Evolutionary conservation across 2,113 vertebrate genomes (phyloP).

Genomic region (Collichthys lucidus): DNA sequence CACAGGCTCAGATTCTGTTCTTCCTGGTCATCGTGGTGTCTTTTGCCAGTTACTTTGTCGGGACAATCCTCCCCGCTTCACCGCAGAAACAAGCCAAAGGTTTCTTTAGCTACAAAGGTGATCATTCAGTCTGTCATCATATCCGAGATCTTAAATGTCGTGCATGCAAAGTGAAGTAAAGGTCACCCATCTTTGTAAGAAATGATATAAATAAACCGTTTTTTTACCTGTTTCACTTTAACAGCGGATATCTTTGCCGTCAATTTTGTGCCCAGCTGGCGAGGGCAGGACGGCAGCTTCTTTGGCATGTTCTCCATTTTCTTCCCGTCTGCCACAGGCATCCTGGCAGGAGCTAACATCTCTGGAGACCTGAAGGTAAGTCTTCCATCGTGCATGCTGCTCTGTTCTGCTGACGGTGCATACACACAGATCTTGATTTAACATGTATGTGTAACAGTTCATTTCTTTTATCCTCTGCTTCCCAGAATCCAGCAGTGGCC

Average conservation of each 20-base stretch:
- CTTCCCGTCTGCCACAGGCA: slow-evolving; percentile 96
- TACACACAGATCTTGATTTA: not conserved
- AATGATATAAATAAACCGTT: not conserved
- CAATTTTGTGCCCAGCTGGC: slow-evolving; percentile 93
- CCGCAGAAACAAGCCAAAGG: slow-evolving; percentile 92
- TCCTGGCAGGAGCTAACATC: slow-evolving; percentile 98
- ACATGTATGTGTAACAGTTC: too few species aligned
- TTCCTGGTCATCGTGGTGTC: slow-evolving; percentile 97
- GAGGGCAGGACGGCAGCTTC: slow-evolving; percentile 90
- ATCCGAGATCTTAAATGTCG: not conserved
- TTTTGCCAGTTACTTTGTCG: slow-evolving; percentile 93
- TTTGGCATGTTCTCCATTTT: slow-evolving; percentile 99
- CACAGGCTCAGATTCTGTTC: slow-evolving; percentile 94
- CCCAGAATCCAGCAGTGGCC: slow-evolving; percentile 91
- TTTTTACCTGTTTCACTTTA: slow-evolving; percentile 20
- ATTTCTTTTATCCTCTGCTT: not conserved
- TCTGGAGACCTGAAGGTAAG: slow-evolving; percentile 95
- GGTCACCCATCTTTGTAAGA: not conserved
- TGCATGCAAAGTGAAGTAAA: not conserved
- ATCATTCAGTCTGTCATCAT: not conserved
- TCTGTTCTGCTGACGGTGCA: too few species aligned
- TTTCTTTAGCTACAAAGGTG: slow-evolving; percentile 94
- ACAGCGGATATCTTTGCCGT: slow-evolving; percentile 92
- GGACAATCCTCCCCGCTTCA: slow-evolving; percentile 90
- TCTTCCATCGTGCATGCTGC: not conserved